These are phyloP conservation scores for Mustela erminea DNA, from an alignment of 2,797 vertebrate species.

Conservation along the genomic window DNA sequence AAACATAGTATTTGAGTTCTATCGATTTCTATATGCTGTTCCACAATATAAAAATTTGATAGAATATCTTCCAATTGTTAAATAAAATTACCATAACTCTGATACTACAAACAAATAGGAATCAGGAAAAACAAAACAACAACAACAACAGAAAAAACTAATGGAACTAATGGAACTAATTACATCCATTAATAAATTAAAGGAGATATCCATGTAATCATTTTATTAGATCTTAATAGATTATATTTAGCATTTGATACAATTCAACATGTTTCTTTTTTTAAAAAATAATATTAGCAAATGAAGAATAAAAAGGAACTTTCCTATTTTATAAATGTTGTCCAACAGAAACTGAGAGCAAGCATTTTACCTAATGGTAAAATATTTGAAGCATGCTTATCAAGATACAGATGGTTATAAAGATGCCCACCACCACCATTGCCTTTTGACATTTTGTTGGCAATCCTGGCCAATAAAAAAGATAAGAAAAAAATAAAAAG, in stretches of 20 bases:
- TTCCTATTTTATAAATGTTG: neutral
- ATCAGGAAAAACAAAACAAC: neutral
- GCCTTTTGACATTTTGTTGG: neutral
- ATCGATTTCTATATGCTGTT: neutral
- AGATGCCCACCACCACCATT: neutral
- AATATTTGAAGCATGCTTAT: neutral
- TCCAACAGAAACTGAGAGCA: neutral
- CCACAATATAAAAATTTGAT: neutral
- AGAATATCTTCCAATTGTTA: neutral
- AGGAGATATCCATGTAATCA: neutral
- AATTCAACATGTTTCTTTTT: neutral
- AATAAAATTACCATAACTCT: neutral
- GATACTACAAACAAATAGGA: neutral
- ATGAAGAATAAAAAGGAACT: neutral
- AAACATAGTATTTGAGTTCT: neutral
- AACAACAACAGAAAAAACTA: no score
- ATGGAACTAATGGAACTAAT: no score
- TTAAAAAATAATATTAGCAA: neutral
- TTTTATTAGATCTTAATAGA: neutral
- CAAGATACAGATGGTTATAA: neutral
- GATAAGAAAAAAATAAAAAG: neutral
- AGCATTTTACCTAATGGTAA: neutral
- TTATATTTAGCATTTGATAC: neutral
- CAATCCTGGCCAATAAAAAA: neutral
- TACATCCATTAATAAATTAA: constrained; percentile 13